Conservation (phyloP, 92 coral and sea anemone species). For the Actinernus sp. region DNA sequence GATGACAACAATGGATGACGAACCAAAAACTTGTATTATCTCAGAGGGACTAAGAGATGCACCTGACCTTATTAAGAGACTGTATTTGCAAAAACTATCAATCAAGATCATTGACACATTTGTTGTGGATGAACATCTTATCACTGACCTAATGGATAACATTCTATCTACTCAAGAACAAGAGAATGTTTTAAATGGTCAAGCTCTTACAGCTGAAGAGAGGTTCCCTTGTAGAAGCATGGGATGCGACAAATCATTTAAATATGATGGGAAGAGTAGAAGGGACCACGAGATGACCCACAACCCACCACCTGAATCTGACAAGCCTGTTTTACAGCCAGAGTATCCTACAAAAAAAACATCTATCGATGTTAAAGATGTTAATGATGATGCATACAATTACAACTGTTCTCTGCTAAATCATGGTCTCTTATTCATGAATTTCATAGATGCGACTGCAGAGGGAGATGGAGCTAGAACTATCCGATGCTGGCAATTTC, state of each 20-base stretch:
- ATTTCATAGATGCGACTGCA: conserved; percentile 62
- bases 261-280: conserved; percentile 66
- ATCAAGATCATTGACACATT: conserved; percentile 36
- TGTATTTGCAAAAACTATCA: conserved; percentile 36
- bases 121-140: conserved; percentile 32
- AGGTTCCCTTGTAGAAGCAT: conserved; percentile 66
- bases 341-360: conserved; percentile 28
- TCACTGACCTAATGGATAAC: conserved; percentile 23
- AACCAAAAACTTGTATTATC: conserved; percentile 24
- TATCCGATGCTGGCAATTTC: conserved; percentile 70
- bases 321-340: conserved; percentile 25
- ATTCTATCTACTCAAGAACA: conserved; percentile 43
- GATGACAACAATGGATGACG: conserved; percentile 29
- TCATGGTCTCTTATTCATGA: conserved; percentile 65
- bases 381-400: conserved; percentile 65
- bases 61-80: conserved; percentile 26
- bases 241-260: conserved; percentile 65
- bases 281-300: conserved; percentile 71
- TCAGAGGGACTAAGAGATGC: conserved; percentile 29
- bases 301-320: conserved; percentile 51
- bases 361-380: conserved; percentile 20
- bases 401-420: conserved; percentile 72
- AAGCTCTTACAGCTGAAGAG: conserved; percentile 58
- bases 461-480: conserved; percentile 70
- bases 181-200: conserved; percentile 32